Evolutionary conservation across 2,113 vertebrate species (phyloP).

Genomic region (Oxyura jamaicensis): DNA sequence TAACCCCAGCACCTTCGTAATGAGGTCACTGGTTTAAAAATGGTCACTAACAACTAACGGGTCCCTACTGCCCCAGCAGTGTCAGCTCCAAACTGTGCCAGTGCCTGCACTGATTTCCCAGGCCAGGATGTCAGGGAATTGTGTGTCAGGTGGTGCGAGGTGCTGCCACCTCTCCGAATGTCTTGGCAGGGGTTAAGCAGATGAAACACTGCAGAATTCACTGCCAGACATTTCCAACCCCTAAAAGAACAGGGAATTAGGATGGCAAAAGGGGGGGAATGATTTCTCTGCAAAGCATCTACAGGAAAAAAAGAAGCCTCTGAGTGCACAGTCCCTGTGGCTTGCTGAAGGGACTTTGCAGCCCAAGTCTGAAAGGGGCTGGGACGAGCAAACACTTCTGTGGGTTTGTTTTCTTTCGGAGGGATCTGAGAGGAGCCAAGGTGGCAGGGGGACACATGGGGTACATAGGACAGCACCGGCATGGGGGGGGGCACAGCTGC

Average conservation of each 20-base stretch:
- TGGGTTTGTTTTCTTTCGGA: not conserved
- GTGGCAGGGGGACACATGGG: not conserved
- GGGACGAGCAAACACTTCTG: not conserved
- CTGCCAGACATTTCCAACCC: not conserved
- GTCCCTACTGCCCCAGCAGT: not conserved
- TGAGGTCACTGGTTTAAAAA: conserved; percentile 15
- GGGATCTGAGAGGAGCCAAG: not conserved
- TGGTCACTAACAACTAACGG: not conserved
- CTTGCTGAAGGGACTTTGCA: not conserved
- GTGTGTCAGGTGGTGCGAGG: not conserved
- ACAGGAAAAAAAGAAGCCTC: not conserved
- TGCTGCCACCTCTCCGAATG: not conserved
- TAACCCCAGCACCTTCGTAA: conserved; percentile 42
- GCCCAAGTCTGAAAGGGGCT: not conserved
- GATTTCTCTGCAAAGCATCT: not conserved
- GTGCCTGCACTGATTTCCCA: not conserved
- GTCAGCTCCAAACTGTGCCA: rapidly evolving
- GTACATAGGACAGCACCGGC: rapidly evolving
- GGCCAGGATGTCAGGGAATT: rapidly evolving
- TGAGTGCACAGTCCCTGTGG: rapidly evolving
- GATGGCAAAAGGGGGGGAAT: not conserved
- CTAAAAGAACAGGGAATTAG: not conserved
- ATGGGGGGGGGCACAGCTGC: rapidly evolving
- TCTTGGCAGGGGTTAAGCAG: not conserved
- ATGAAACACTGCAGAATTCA: not conserved